Base-by-base conservation (phyloP, 53 echinoderm and acorn worm genomes). In the Pentamera pediparva region DNA sequence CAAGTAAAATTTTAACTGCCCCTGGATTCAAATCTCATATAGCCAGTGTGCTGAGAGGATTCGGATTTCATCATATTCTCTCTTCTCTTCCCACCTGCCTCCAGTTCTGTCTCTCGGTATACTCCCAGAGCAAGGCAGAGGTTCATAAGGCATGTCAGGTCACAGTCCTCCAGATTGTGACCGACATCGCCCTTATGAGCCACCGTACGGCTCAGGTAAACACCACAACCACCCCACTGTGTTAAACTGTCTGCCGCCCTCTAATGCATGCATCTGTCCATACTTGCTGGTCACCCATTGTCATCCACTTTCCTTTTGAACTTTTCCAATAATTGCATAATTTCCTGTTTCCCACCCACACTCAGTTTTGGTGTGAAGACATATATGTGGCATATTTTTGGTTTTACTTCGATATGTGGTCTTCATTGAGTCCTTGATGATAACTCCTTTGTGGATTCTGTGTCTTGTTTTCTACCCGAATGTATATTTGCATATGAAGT, bases 91-190 rank as follows among this genome's bases (percentile, higher is more conserved):
- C 35, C 8, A 30, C 39, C 30, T 59, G 5, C 26, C 56, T 19
- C 35, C 87, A 92, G 92, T 92, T 92, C 45, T 92, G 92, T 75
- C 77, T 88, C 56, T 82, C 85, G 43, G 85, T 88, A 39, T 88
- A 85, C 63, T 58, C 79, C 62, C 63, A 82, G 64, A 87, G 92
- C 69, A 90, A 86, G 59, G 72, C 77, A 20, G 86, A 86, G 59
- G 71, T 90, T n/a, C 83, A 72, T 65, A 86, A 84, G 54, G 86
- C 81, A 13, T 86, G 86, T 48, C 86, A 86, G 76, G 87, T 92
- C 61, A 92, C 92, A 67, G 69, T 92, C 9, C 81, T 92, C 10
- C 92, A 92, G 79, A 78, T 92, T 69, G 85, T 78, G 61, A 79
- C 79, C 6, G 83, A 83, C 70, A 70, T 83, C 45, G 83, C 83